Evolutionary conservation across 2,797 vertebrate species (phyloP).

Genomic region (Protonibea diacanthus): DNA sequence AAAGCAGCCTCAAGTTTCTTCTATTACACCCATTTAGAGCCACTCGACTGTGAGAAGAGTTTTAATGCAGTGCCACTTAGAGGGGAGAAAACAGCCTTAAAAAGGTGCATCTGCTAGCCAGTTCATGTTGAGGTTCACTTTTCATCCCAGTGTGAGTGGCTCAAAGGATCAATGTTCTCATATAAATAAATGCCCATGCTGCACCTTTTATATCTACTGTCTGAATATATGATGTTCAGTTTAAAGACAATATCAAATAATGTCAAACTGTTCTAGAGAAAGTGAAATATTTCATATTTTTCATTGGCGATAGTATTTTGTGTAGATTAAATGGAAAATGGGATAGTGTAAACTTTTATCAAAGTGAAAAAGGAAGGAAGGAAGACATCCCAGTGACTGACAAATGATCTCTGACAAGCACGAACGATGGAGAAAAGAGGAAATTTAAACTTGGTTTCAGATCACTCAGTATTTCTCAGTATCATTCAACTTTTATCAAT

Average conservation of each 20-base stretch:
- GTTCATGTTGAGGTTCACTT: constrained; percentile 56
- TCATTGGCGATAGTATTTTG: not conserved
- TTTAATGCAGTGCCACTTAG: constrained; percentile 82
- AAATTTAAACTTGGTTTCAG: not conserved
- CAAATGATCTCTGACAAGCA: not conserved
- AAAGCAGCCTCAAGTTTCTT: constrained; percentile 76
- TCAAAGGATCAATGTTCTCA: constrained; percentile 44
- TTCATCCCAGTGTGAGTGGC: constrained; percentile 17
- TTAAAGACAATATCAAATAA: not conserved
- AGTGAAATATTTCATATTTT: not conserved
- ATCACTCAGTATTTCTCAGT: not conserved
- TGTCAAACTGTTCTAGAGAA: not conserved
- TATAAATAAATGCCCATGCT: constrained; percentile 37
- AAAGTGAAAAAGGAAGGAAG: not conserved
- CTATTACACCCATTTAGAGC: constrained; percentile 75
- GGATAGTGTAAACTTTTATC: not conserved
- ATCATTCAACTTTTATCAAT: not conserved
- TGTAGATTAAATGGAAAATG: not conserved
- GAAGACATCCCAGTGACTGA: not conserved
- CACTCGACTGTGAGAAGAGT: constrained; percentile 78
- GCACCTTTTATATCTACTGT: not conserved
- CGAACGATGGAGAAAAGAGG: not conserved
- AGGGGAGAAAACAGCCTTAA: constrained; percentile 70
- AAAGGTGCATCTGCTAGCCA: constrained; percentile 62
- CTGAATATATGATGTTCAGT: constrained; percentile 3